Percentiles rank a stretch among this genome's conserved stretches.
Evolutionary conservation across 2,888 invertebrate genomes (phyloP).

Genomic region (Ligdia adustata): DNA sequence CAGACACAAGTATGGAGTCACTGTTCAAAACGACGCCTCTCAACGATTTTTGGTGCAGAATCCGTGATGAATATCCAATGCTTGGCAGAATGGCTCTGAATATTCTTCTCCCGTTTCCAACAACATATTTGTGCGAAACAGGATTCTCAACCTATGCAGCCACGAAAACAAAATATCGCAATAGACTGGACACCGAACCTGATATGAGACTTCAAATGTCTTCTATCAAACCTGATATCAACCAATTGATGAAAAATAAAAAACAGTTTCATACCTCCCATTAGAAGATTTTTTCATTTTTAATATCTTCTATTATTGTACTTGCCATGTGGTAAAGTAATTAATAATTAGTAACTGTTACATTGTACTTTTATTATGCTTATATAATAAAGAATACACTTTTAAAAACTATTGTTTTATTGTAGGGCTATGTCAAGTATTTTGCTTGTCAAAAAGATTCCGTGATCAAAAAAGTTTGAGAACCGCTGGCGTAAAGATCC

Average conservation of each 20-base stretch:
- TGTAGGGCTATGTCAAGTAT: constrained; percentile 10
- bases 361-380: constrained; percentile 1
- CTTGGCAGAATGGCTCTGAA: constrained; percentile 33
- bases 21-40: constrained; percentile 44
- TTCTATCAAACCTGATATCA: constrained; percentile 40
- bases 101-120: background rate
- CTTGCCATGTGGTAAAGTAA: background rate
- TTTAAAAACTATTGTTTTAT: constrained; percentile 3
- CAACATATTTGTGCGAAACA: background rate
- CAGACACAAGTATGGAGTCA: constrained; percentile 44
- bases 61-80: constrained; percentile 41
- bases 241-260: constrained; percentile 22
- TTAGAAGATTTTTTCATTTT: background rate
- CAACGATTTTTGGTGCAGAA: constrained; percentile 45
- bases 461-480: constrained; percentile 12
- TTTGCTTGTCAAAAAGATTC: constrained; percentile 11
- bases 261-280: constrained; percentile 19
- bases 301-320: background rate
- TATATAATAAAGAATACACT: constrained; percentile 8
- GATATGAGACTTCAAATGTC: constrained; percentile 41
- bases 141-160: constrained; percentile 1
- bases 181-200: constrained; percentile 43
- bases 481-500: too few species aligned
- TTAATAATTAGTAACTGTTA: background rate
- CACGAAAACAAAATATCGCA: constrained; percentile 36